A percentile compares a stretch with the other conserved stretches of the same genome.
Evolutionary conservation across 2,888 invertebrate genomes (phyloP).

Genomic region (Graphium colonna): DNA sequence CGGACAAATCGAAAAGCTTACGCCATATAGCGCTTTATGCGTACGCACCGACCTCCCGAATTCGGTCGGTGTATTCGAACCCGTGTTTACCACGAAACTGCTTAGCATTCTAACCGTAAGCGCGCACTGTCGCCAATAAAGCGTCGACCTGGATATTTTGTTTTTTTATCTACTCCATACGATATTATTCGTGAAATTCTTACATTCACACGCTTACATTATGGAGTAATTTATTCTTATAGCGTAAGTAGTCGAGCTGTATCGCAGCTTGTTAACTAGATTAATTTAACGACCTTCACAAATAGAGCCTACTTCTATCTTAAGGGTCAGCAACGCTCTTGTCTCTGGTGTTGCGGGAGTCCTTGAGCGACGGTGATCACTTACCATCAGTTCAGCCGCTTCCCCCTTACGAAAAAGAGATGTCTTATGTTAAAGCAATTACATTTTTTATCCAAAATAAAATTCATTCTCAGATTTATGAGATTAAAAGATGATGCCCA

Average conservation of each 20-base stretch:
- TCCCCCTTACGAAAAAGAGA: too few species aligned
- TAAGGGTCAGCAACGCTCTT: too few species aligned
- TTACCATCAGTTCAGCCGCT: too few species aligned
- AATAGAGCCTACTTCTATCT: too few species aligned
- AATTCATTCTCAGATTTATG: too few species aligned
- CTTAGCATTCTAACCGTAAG: slow-evolving; percentile 72
- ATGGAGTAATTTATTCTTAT: slow-evolving; percentile 17
- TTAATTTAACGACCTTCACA: too few species aligned
- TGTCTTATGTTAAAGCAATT: too few species aligned
- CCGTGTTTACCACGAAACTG: slow-evolving; percentile 65
- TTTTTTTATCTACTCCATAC: slow-evolving; percentile 35
- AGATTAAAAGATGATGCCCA: too few species aligned
- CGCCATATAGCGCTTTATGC: slow-evolving; percentile 26
- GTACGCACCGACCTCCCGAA: slow-evolving; percentile 25
- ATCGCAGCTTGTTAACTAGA: not conserved
- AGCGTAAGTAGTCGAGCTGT: slow-evolving; percentile 12
- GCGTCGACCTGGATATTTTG: slow-evolving; percentile 68
- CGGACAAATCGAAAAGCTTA: slow-evolving; percentile 34
- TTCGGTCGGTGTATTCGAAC: slow-evolving; percentile 19
- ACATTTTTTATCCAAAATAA: too few species aligned
- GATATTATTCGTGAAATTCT: slow-evolving; percentile 55
- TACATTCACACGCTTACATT: slow-evolving; percentile 54
- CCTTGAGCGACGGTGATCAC: too few species aligned
- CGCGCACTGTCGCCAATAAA: slow-evolving; percentile 66
- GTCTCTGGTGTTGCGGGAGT: too few species aligned